A percentile compares a stretch with the other conserved stretches of the same genome.
Conservation (phyloP, 1,140 invertebrate genomes). For the Cataglyphis hispanica region DNA sequence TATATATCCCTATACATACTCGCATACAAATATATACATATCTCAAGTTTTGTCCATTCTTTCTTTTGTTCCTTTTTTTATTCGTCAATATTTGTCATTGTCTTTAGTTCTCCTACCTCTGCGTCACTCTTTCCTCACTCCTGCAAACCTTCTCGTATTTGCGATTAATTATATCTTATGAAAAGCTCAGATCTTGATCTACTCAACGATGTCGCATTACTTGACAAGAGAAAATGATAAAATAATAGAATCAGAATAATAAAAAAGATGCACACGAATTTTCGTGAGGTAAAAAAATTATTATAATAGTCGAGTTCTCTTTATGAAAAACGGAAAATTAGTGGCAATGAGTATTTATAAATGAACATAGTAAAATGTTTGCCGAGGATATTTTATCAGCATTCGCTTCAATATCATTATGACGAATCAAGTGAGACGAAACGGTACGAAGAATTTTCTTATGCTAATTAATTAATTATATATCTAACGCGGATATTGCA, state of each 20-base stretch:
- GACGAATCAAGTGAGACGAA: not conserved
- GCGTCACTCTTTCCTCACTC: not conserved
- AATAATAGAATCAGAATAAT: constrained; percentile 16
- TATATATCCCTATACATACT: too few relatives aligned
- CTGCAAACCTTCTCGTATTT: constrained; percentile 46
- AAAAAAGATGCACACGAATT: not conserved
- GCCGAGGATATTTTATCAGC: not conserved
- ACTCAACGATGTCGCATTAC: not conserved
- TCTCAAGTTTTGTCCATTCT: constrained; percentile 14
- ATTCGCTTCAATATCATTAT: not conserved
- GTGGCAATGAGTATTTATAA: not conserved
- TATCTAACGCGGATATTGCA: not conserved
- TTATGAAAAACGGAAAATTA: not conserved
- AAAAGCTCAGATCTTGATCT: constrained; percentile 33
- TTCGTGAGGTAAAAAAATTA: not conserved
- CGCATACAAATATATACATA: not conserved
- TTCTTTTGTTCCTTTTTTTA: too few relatives aligned
- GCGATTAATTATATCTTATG: constrained; percentile 68
- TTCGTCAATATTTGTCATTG: constrained; percentile 65
- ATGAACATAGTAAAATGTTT: not conserved
- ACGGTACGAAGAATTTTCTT: not conserved
- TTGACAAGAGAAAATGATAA: not conserved
- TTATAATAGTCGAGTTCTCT: not conserved
- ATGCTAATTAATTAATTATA: too few relatives aligned
- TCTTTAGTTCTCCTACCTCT: constrained; percentile 10